These are phyloP conservation scores for Lophotriccus pileatus DNA, from an alignment of 2,797 vertebrate species.

Conservation along the genomic window DNA sequence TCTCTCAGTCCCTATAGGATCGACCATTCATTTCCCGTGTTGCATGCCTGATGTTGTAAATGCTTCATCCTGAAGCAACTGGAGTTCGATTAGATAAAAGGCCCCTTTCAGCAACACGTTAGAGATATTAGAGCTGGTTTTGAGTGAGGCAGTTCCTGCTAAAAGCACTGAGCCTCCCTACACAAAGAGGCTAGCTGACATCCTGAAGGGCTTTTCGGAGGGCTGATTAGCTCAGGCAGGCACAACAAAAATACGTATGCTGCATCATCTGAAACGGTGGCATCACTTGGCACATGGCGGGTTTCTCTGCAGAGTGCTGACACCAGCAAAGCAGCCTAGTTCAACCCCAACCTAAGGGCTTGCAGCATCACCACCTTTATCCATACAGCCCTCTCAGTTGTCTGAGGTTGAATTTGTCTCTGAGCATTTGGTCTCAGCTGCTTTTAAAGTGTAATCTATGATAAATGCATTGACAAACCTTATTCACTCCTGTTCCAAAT, in stretches of 20 bases:
- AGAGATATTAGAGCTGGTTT: background rate
- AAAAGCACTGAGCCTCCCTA: background rate
- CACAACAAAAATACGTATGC: fast-evolving
- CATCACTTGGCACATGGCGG: background rate
- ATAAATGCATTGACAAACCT: background rate
- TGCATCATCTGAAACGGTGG: background rate
- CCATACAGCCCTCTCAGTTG: background rate
- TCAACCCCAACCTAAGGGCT: background rate
- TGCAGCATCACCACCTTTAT: background rate
- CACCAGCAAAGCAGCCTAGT: background rate
- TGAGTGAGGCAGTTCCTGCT: background rate
- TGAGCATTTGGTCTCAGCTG: background rate
- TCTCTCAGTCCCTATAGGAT: background rate
- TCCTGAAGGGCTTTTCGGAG: background rate
- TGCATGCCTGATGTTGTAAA: background rate
- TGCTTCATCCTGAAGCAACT: background rate
- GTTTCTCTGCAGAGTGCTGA: background rate
- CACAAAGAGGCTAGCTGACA: background rate
- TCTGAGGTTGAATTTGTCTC: background rate
- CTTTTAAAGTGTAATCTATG: background rate
- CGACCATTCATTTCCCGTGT: background rate
- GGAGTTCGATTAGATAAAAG: conserved; percentile 40
- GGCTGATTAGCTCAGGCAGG: background rate
- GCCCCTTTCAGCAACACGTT: background rate
- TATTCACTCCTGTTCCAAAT: background rate